Conservation (phyloP, 2,888 invertebrate genomes). For the Antheraea assamensis region DNA sequence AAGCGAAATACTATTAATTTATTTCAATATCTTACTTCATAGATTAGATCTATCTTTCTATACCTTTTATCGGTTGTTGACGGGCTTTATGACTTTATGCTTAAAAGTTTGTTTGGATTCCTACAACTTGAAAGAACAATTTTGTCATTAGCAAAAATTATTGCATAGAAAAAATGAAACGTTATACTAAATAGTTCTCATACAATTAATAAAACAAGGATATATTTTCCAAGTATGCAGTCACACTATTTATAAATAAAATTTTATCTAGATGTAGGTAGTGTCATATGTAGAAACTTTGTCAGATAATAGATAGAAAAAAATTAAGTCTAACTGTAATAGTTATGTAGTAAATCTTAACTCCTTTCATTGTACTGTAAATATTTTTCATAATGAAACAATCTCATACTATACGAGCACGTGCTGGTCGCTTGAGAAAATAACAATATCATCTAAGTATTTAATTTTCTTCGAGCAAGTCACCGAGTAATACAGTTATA, state of each 20-base stretch:
- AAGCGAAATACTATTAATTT: background rate
- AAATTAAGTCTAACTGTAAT: background rate
- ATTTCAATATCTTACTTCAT: background rate
- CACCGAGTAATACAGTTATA: conserved; percentile 5
- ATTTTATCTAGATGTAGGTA: background rate
- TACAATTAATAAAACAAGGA: background rate
- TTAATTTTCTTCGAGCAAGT: conserved; percentile 5
- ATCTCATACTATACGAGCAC: background rate
- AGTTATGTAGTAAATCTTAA: background rate
- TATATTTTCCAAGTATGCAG: background rate
- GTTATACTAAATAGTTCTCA: background rate
- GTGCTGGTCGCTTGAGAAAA: background rate
- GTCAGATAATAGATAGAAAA: background rate
- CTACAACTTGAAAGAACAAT: background rate
- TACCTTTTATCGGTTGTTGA: background rate
- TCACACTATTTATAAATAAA: background rate
- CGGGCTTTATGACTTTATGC: background rate
- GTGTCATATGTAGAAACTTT: background rate
- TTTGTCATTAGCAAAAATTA: background rate
- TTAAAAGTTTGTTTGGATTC: background rate
- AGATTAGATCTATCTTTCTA: background rate
- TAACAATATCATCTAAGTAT: conserved; percentile 5
- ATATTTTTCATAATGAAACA: background rate
- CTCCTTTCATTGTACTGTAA: background rate
- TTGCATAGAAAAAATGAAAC: background rate